Evolutionary conservation across 2,113 vertebrate species (phyloP), one percentile per base, ranked within the genome.

Genomic region (Paracanthobrama guichenoti): DNA sequence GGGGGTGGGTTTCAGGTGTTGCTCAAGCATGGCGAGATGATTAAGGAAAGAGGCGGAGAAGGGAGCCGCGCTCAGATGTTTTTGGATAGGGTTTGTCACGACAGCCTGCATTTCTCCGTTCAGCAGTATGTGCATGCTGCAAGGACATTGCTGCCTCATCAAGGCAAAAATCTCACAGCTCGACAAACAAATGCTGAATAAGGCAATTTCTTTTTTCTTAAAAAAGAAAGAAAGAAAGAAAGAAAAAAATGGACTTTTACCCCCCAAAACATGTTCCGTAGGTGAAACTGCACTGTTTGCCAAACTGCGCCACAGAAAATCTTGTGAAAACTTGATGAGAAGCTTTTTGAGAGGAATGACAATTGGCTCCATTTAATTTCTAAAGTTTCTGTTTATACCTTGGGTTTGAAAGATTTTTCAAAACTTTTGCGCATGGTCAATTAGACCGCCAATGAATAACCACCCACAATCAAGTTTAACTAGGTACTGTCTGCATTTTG

Each of bases 101-200:
- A 84, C 13, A 42, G 42, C 73, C 78, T 20, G 81, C 57, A 82
- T 89, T 64, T 66, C 53, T 78, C 46, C 13, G 4, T 81, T 85
- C 82, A 79, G 85, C 85, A 80, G 50, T 78, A 76, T 79, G 79
- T 73, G 44, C 9, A 59, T 55, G 20, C 16, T 60, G 76, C 69
- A 39, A 78, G 84, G 78, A 80, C 28, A 64, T 50, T 67, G 71
- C 82, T 55, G 82, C 80, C 20, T 81, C 69, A 60, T 82, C 75
- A 64, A 78, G 24, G n/a, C 72, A 46, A 20, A 85, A 64, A 74
- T 78, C 67, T 69, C 60, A 46, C 50, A 64, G 75, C 55, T 67
- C 64, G 39, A 74, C 79, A 81, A 73, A 55, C 73, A 62, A 42
- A 24, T 66, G n/a, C 77, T 71, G 66, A 85, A 86, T 84, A 64